These are phyloP conservation scores for Blomia tropicalis DNA, from an alignment of 2,888 invertebrate genomes.

Conservation along the genomic window DNA sequence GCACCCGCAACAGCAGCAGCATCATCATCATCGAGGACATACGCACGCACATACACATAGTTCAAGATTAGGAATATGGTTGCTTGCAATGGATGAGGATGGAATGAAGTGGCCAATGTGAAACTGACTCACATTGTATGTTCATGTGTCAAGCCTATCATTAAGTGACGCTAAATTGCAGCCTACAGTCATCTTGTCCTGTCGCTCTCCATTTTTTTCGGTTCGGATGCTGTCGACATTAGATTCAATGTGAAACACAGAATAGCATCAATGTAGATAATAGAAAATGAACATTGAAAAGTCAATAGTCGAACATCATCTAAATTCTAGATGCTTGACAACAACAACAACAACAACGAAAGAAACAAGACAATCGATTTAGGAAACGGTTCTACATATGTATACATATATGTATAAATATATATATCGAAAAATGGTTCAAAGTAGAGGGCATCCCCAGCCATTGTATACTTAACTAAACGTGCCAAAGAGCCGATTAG, in stretches of 20 bases:
- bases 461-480: not conserved
- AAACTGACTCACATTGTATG: no score
- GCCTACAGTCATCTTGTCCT: conserved; percentile 10
- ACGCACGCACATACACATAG: no score
- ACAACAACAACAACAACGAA: not conserved
- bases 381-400: not conserved
- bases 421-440: not conserved
- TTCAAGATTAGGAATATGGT: conserved; percentile 8
- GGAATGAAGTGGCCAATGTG: conserved; percentile 8
- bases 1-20: no score
- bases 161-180: conserved; percentile 17
- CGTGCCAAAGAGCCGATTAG: not conserved
- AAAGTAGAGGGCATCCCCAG: not conserved
- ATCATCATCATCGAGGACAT: no score
- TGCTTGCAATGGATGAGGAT: not conserved
- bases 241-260: no score
- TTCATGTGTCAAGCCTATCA: conserved; percentile 17
- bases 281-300: not conserved
- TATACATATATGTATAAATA: not conserved
- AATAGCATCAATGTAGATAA: not conserved
- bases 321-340: not conserved
- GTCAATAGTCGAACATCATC: not conserved
- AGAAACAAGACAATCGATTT: not conserved
- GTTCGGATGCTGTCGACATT: no score
- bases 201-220: not conserved